Percentiles rank a stretch among this genome's conserved stretches.
Conservation (phyloP, 2,888 invertebrate species). For the Halictus ligatus region DNA sequence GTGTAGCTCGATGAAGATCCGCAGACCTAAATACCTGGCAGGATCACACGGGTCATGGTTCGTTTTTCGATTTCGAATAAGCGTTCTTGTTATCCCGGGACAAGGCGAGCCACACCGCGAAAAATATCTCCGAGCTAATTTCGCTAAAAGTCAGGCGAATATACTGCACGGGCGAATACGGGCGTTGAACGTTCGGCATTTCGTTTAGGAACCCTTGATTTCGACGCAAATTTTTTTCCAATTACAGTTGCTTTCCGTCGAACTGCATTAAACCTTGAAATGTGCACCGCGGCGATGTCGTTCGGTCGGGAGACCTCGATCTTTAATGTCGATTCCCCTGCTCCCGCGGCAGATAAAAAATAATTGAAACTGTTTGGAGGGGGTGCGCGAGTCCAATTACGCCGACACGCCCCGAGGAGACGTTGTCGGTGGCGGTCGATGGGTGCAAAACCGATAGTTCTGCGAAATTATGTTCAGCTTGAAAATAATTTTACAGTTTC, state of each 20-base stretch:
- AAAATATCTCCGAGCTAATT: slow-evolving; percentile 25
- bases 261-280: slow-evolving; percentile 49
- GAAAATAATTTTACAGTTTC: background rate
- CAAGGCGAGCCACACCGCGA: background rate
- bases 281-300: slow-evolving; percentile 36
- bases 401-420: slow-evolving; percentile 42
- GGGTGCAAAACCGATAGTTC: slow-evolving; percentile 3
- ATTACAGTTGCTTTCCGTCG: slow-evolving; percentile 41
- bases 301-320: slow-evolving; percentile 9
- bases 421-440: background rate
- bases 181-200: background rate
- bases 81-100: slow-evolving; percentile 22
- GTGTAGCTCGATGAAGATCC: no score
- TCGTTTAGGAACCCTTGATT: slow-evolving; percentile 19
- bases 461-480: background rate
- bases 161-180: background rate
- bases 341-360: slow-evolving; percentile 46
- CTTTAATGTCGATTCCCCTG: slow-evolving; percentile 32
- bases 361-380: slow-evolving; percentile 41
- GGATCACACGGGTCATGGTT: background rate
- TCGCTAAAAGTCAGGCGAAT: slow-evolving; percentile 2
- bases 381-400: slow-evolving; percentile 19
- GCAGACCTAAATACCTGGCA: background rate
- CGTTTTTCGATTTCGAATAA: slow-evolving; percentile 31
- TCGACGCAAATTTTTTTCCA: slow-evolving; percentile 42